phyloP scores from a whole-genome alignment of 2,113 vertebrate genomes.

The Hepsetus odoe region DNA sequence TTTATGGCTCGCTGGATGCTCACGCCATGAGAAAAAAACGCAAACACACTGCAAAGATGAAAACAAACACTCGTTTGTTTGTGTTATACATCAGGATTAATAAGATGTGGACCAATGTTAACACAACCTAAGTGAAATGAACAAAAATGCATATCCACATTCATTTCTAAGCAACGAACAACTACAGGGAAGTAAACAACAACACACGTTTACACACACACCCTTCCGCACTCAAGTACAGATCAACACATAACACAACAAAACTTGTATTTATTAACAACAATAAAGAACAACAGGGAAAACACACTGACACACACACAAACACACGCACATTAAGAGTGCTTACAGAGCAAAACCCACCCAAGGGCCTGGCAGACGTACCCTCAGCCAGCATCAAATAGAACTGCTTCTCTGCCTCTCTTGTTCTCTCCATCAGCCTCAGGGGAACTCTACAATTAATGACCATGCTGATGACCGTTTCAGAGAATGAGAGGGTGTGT shows the following conservation, averaged over 20 bases:
- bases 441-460: constrained; percentile 69
- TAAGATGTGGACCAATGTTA: constrained; percentile 35
- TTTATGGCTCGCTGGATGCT: constrained; percentile 70
- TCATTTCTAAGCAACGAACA: background rate
- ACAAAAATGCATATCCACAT: constrained; percentile 19
- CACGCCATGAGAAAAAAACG: constrained; percentile 59
- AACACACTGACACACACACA: constrained; percentile 20
- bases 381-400: constrained; percentile 46
- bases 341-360: constrained; percentile 61
- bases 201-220: constrained; percentile 17
- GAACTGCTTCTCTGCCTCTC: constrained; percentile 34
- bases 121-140: constrained; percentile 4
- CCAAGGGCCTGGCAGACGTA: constrained; percentile 57
- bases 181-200: constrained; percentile 4
- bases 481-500: constrained; percentile 42
- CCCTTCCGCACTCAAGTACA: constrained; percentile 12
- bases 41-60: constrained; percentile 44
- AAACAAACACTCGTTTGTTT: constrained; percentile 50
- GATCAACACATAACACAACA: constrained; percentile 22
- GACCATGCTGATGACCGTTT: constrained; percentile 69
- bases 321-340: constrained; percentile 46
- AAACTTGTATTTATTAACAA: constrained; percentile 21
- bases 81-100: constrained; percentile 40
- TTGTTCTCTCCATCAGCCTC: constrained; percentile 51
- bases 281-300: constrained; percentile 25